phyloP scores from a whole-genome alignment of 2,888 invertebrate species.

The Lepidonotus clava region DNA sequence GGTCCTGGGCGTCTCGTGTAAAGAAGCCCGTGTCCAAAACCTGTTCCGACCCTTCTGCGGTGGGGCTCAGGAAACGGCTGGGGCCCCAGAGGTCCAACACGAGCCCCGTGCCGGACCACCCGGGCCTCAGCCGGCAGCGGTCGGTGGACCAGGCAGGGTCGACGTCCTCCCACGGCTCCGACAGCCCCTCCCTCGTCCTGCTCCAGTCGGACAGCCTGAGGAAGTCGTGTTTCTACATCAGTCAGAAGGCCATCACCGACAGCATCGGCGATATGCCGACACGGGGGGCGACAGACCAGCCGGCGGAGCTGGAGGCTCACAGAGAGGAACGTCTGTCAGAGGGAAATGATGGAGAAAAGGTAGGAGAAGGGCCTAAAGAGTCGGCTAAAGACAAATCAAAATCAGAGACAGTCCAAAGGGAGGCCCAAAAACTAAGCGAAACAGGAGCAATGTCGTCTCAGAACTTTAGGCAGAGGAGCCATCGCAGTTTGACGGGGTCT shows the following conservation, averaged over 20 bases:
- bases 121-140: background rate
- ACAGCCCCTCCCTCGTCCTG: background rate
- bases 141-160: background rate
- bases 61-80: background rate
- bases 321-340: background rate
- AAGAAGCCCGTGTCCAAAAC: conserved; percentile 28
- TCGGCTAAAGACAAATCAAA: too few relatives aligned
- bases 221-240: conserved; percentile 54
- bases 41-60: conserved; percentile 22
- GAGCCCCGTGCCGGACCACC: background rate
- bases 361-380: background rate
- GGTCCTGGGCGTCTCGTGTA: background rate
- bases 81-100: background rate
- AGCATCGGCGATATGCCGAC: background rate
- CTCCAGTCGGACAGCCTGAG: conserved; percentile 52
- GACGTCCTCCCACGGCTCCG: background rate
- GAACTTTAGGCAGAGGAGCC: background rate
- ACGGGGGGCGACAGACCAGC: background rate
- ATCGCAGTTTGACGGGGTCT: conserved; percentile 33
- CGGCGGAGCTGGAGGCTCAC: background rate
- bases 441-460: background rate
- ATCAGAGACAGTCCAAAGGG: background rate
- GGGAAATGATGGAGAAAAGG: background rate
- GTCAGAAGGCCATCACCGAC: conserved; percentile 14
- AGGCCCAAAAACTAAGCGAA: background rate